Conservation (phyloP, 2,113 vertebrate species). For the Macrotus californicus region DNA sequence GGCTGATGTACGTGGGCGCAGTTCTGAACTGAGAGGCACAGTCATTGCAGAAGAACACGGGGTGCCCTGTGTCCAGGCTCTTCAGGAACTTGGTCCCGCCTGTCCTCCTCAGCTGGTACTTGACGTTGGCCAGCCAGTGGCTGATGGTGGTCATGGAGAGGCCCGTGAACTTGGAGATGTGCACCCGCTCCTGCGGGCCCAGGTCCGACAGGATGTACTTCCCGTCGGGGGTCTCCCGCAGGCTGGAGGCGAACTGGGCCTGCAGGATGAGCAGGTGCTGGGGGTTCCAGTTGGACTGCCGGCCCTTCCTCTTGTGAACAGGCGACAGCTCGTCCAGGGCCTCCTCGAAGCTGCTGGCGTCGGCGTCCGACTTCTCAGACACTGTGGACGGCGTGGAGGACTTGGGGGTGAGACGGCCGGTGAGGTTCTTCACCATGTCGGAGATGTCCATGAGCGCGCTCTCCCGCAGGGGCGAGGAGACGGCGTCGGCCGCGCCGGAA, state of each 20-base stretch:
- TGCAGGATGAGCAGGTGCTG: constrained; percentile 98
- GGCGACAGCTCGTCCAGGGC: constrained; percentile 94
- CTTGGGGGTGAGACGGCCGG: constrained; percentile 95
- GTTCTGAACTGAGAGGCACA: constrained; percentile 99
- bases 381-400: constrained; percentile 93
- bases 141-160: constrained; percentile 99
- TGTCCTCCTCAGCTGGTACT: constrained; percentile 98
- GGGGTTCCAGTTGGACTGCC: constrained; percentile 99
- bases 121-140: constrained; percentile 99
- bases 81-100: constrained; percentile 99
- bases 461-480: constrained; percentile 90
- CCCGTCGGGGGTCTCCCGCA: constrained; percentile 93
- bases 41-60: constrained; percentile 98
- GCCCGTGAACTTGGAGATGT: constrained; percentile 99
- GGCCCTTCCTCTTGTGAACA: constrained; percentile 96
- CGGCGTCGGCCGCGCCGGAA: constrained; percentile 82
- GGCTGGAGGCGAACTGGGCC: constrained; percentile 96
- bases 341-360: constrained; percentile 95
- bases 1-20: constrained; percentile 95
- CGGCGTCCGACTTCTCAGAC: constrained; percentile 95
- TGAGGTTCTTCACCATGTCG: constrained; percentile 99
- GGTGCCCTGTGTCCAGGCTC: constrained; percentile 97
- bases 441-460: constrained; percentile 99
- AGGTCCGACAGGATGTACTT: constrained; percentile 96
- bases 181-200: constrained; percentile 96